These are phyloP conservation scores for Cardinalis cardinalis DNA, from an alignment of 2,113 vertebrate species.

Conservation along the genomic window DNA sequence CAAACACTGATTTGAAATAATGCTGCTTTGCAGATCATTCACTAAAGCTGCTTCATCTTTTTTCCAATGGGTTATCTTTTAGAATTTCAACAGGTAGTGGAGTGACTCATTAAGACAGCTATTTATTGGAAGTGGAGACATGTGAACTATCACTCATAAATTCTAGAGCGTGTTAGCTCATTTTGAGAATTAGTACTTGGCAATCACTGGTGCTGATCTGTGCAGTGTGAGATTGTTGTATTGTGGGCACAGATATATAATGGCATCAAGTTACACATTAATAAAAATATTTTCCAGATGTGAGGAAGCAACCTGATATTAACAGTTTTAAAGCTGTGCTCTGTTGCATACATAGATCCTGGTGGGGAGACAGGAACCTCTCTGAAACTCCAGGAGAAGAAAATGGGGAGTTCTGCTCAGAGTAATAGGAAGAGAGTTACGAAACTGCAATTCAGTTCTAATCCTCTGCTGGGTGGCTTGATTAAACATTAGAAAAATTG, in stretches of 20 bases:
- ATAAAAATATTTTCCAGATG: not conserved
- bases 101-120: not conserved
- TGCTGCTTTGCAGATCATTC: not conserved
- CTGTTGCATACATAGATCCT: not conserved
- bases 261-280: not conserved
- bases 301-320: not conserved
- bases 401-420: not conserved
- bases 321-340: not conserved
- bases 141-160: not conserved
- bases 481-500: constrained; percentile 27
- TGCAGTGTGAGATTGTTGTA: not conserved
- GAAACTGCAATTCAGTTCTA: not conserved
- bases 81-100: not conserved
- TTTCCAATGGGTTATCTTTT: not conserved
- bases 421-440: not conserved
- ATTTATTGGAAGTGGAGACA: not conserved
- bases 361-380: not conserved
- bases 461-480: not conserved
- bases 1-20: not conserved
- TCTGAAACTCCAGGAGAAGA: not conserved
- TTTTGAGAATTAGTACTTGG: not conserved
- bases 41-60: not conserved
- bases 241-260: not conserved
- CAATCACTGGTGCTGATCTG: not conserved
- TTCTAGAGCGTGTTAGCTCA: not conserved